Base-by-base conservation (phyloP, 1,140 invertebrate genomes). In the Leptinotarsa defecta region DNA sequence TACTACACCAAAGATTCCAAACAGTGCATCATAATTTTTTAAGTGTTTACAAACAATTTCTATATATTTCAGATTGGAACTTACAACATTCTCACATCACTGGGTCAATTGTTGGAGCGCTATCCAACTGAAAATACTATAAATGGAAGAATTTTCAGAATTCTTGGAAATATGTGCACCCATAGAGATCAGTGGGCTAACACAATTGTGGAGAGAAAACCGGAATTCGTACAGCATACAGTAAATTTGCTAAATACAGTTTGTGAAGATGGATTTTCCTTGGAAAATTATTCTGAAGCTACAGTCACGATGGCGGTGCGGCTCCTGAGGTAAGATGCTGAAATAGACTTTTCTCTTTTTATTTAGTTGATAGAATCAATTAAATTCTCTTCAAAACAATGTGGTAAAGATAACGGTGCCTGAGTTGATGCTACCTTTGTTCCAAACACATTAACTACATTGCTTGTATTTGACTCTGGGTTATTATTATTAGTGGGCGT, bases 151-250 rank as follows among this genome's bases (percentile, higher is more conserved):
- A 76, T 81, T 13, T 85, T 84, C 73, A 74, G 83, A 68, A 83
- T 84, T 71, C 74, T 84, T 63, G 84, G 83, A 6, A 85, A 85
- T 75, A 68, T 85, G 57, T 85, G 83, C 74, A 79, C 83, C 65
- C 82, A 82, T 64, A 71, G 65, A 69, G 80, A 84, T 63, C 77
- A 79, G 65, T 80, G 76, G 73, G 75, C 80, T 17, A 78, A 71
- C 34, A 74, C 71, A 43, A 80, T 84, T 22, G 69, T 84, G 19
- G 76, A 81, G 34, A 80, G 76, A 61, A 81, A 84, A 74, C 78
- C 81, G 3, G 71, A 78, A 48, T 78, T 85, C 19, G 67, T 85
- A 4, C 72, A 64, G n/a, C 78, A 81, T 69, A 78, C 80, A 34
- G 77, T 81, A 11, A 73, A 81, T 13, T 78, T 83, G 62, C 43